Base-by-base conservation (phyloP, 2,113 vertebrate genomes). In the Tetrao urogallus region DNA sequence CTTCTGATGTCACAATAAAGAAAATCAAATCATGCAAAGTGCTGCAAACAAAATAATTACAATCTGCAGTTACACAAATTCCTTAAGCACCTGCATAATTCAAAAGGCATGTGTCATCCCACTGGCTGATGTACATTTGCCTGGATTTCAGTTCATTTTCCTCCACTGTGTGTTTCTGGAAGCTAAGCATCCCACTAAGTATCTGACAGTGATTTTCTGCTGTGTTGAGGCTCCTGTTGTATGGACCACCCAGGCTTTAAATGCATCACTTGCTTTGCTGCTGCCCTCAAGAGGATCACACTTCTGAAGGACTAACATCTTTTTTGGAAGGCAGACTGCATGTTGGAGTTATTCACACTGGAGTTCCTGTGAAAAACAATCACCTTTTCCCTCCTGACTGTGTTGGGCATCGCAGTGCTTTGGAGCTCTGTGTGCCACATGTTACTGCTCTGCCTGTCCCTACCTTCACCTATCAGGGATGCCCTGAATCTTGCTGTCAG, bases 371-470 rank as follows among this genome's bases (percentile, higher is more conserved):
- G 36, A 79, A 47, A 89, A 94, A 27, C 10, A 8, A 52, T 40
- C 27, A 58, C 12, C 21, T 80, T 79, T 78, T 70, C 28, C 52
- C 54, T 56, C 28, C 27, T 40, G 66, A 34, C 30, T 0, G 2
- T 36, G 32, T 5, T 2, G 4, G 10, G 38, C 21, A 13, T 19
- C 21, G 38, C 47, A 58, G 32, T 1, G 4, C 7, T 72, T 76
- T 0, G 1, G 50, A 65, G 13, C 32, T 34, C 32, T 12, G 18
- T 7, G 2, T 3, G 9, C 10, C 1, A 0, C 28, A 48, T 73
- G 21, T 56, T 45, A 5, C 1, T 32, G 13, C 15, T 32, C 45
- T 48, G 40, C 5, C 21, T 1, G 0, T 27, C n/a, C 27, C n/a
- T 79, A 16, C 47, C 3, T 5, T 16, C 10, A 4, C 18, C 24